phyloP scores from a whole-genome alignment of 2,888 invertebrate genomes.

The Torymus aiolomorphi region DNA sequence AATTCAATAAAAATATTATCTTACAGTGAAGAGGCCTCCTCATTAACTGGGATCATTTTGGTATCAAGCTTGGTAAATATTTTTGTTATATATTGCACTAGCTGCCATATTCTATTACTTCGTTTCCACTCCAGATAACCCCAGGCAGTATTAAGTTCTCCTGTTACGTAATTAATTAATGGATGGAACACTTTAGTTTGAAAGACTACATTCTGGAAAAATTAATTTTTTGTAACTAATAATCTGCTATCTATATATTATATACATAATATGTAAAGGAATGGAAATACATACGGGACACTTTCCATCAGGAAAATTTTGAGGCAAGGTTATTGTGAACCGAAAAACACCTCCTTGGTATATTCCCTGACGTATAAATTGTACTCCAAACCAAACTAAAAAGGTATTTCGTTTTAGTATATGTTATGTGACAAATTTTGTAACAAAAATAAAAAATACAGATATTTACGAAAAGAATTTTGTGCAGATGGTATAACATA shows the following conservation, averaged over 20 bases:
- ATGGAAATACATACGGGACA: conserved; percentile 83
- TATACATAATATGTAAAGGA: not conserved
- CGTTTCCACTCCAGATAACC: conserved; percentile 92
- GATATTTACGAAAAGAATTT: conserved; percentile 85
- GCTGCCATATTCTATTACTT: conserved; percentile 86
- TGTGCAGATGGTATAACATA: conserved; percentile 95
- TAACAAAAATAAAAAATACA: not conserved
- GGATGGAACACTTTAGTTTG: conserved; percentile 92
- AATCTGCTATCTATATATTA: not conserved
- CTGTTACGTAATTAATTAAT: conserved; percentile 85
- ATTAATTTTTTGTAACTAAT: not conserved
- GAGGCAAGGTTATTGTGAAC: conserved; percentile 90
- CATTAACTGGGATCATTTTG: conserved; percentile 82
- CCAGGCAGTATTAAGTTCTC: conserved; percentile 85
- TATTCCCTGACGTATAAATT: conserved; percentile 91
- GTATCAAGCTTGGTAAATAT: conserved; percentile 90
- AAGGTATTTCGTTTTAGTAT: conserved; percentile 20
- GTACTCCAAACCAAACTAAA: conserved; percentile 92
- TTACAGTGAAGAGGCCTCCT: conserved; percentile 84
- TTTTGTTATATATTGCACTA: conserved; percentile 89
- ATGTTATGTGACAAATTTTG: conserved; percentile 17
- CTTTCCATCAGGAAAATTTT: conserved; percentile 90
- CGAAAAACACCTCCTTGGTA: conserved; percentile 95
- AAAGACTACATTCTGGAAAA: conserved; percentile 86
- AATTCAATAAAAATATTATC: conserved; percentile 60